phyloP scores from a whole-genome alignment of 1,140 invertebrate genomes.

The Danaus plexippus region DNA sequence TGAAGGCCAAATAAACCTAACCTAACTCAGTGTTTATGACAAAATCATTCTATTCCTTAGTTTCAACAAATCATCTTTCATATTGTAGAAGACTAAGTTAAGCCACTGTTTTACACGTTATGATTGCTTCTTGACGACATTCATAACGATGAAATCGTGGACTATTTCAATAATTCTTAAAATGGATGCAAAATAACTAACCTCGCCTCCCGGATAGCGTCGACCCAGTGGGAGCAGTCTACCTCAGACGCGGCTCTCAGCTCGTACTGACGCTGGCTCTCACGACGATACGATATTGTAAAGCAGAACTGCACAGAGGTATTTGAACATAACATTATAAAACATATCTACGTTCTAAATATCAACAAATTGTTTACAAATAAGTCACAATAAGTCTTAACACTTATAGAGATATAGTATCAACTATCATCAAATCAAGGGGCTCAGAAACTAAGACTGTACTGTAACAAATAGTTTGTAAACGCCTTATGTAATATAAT shows the following conservation, averaged over 20 bases:
- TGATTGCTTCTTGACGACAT: no score
- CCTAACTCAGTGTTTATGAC: no score
- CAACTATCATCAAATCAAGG: no score
- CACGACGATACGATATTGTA: slow-evolving; percentile 88
- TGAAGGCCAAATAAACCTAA: no score
- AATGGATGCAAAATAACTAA: slow-evolving; percentile 11
- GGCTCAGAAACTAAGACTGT: no score
- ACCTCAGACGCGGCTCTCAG: slow-evolving; percentile 86
- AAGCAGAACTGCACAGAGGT: slow-evolving; percentile 82
- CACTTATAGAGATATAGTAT: background rate
- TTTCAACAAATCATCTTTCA: no score
- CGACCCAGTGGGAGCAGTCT: slow-evolving; percentile 92
- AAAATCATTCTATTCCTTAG: no score
- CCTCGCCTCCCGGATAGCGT: slow-evolving; percentile 90
- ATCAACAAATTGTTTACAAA: no score
- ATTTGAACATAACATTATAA: no score
- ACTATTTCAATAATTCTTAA: background rate
- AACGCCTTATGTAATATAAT: background rate
- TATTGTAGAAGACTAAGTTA: no score
- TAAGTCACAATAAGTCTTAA: background rate
- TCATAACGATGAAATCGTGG: background rate
- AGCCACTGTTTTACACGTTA: no score
- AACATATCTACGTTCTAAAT: no score
- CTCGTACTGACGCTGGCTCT: slow-evolving; percentile 91
- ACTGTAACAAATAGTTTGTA: background rate